Conservation (phyloP, 2,888 invertebrate species). For the Pristionchus mayeri region DNA sequence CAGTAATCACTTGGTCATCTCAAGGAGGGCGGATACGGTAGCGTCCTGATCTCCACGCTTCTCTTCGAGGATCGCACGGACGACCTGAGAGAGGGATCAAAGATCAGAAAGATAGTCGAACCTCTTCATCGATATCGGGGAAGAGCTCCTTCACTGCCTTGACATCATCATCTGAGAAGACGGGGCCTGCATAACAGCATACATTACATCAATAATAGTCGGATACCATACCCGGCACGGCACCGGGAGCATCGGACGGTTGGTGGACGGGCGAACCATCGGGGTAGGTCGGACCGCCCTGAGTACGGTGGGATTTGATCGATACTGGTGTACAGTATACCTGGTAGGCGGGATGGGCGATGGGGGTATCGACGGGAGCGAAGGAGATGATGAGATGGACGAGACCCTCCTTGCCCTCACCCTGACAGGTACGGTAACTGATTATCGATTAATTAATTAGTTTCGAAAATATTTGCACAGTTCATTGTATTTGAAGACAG, state of each 20-base stretch:
- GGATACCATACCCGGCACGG: conserved; percentile 1
- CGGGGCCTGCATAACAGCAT: conserved; percentile 48
- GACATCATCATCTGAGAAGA: conserved; percentile 77
- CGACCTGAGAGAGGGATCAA: conserved; percentile 72
- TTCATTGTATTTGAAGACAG: too few species aligned
- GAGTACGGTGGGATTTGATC: conserved; percentile 9
- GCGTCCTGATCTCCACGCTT: conserved; percentile 91
- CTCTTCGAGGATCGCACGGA: conserved; percentile 90
- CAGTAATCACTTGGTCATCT: conserved; percentile 81
- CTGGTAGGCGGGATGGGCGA: conserved; percentile 46
- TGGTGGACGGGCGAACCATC: conserved; percentile 1
- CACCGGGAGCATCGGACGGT: background rate
- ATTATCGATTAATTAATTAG: background rate
- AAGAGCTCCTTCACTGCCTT: conserved; percentile 90
- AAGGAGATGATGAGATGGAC: conserved; percentile 91
- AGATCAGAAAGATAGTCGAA: conserved; percentile 76
- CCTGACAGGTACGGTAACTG: conserved; percentile 77
- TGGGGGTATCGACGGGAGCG: conserved; percentile 63
- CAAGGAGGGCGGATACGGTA: conserved; percentile 90
- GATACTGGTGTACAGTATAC: background rate
- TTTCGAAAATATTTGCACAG: background rate
- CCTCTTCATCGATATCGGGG: conserved; percentile 92
- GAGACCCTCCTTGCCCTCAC: conserved; percentile 93
- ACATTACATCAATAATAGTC: background rate
- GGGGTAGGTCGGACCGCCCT: conserved; percentile 27